Base-by-base conservation (phyloP, 1,140 invertebrate genomes). In the Cylas formicarius region DNA sequence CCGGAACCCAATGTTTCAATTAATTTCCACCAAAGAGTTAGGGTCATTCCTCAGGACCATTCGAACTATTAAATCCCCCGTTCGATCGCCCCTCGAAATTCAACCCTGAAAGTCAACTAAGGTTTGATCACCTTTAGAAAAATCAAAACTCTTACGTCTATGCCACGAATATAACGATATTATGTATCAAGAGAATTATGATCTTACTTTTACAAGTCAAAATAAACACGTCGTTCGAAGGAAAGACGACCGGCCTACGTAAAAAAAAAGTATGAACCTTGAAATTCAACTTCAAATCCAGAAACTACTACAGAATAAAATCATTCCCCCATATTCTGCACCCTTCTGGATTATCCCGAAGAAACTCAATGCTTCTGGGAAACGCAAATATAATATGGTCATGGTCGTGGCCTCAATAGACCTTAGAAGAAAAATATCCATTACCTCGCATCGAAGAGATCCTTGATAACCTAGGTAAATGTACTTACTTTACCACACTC, bases 381-480 rank as follows among this genome's bases (percentile, higher is more conserved):
- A 38, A 32, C 21, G 32, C 29, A 53, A 62, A 47, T 65, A n/a
- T 66, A 66, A 47, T 69, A 60, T 45, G 28, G 64, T 32, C 59
- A 62, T 46, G 24, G 67, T 17, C 68, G 68, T 50, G 53, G 61
- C 19, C 55, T n/a, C n/a, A n/a, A n/a, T n/a, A 55, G 27, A 66
- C 60, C n/a, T 50, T 66, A 9, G 51, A 50, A 2, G 72, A 76
- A 51, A 53, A 41, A 17, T 77, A 67, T 55, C 73, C 75, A 2
- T 42, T 77, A 4, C 73, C 73, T 7, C 48, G 65, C 7, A 73
- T 76, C n/a, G 56, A 60, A 3, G 67, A 72, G 5, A 63, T 63
- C 13, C 32, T 68, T 24, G 64, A 73, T 43, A 55, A 61, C 19
- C 36, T 76, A 14, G 61, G 61, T 4, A 61, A 63, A 3, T 50